phyloP scores from a whole-genome alignment of 92 coral and sea anemone species.

The Parazoanthus atlanticus region DNA sequence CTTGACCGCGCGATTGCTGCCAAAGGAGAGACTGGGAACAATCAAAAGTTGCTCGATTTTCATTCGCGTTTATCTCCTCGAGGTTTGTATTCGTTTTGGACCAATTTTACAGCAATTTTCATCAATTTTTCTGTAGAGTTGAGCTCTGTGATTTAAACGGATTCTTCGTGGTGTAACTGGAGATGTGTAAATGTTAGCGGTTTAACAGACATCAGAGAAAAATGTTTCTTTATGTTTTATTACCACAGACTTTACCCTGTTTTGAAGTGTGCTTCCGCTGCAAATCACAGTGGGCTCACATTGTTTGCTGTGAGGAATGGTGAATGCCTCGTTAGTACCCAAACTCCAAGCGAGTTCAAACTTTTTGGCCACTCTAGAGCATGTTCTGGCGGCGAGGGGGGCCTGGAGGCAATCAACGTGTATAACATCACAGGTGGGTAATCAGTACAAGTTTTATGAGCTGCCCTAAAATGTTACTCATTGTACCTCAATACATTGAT shows the following conservation, averaged over 20 bases:
- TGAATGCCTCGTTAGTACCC: constrained; percentile 77
- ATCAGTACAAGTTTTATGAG: background rate
- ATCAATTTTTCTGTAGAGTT: no score
- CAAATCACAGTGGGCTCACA: constrained; percentile 60
- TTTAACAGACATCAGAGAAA: no score
- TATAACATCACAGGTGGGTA: constrained; percentile 79
- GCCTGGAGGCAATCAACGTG: constrained; percentile 74
- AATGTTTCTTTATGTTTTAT: background rate
- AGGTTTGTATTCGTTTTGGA: no score
- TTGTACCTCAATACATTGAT: no score
- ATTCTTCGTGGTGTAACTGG: no score
- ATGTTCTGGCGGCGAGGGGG: constrained; percentile 85
- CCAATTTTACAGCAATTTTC: no score
- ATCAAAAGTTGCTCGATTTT: no score
- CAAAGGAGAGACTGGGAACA: no score
- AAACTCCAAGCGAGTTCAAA: constrained; percentile 41
- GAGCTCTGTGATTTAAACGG: no score
- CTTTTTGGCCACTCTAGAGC: constrained; percentile 65
- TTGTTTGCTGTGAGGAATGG: constrained; percentile 83
- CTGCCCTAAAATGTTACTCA: background rate
- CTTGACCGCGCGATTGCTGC: no score
- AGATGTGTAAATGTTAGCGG: no score
- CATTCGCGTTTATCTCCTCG: no score
- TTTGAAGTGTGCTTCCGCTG: constrained; percentile 81
- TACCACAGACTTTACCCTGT: constrained; percentile 73